These are phyloP conservation scores for Pseudonaja textilis DNA, from an alignment of 2,113 vertebrate genomes.

Conservation along the genomic window DNA sequence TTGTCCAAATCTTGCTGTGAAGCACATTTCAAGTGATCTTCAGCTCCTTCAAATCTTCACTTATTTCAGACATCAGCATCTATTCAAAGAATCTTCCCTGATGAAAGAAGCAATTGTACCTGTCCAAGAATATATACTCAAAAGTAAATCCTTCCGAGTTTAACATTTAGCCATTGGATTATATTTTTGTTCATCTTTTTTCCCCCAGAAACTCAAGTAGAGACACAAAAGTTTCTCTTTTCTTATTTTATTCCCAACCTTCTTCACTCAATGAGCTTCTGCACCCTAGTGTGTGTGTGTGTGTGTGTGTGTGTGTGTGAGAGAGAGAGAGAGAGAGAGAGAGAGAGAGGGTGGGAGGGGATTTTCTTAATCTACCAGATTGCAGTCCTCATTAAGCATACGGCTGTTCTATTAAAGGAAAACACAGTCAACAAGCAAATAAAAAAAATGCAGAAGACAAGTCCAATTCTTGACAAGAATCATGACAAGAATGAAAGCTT, in stretches of 20 bases:
- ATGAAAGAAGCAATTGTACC: not conserved
- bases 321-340: too few relatives aligned
- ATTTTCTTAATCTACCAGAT: not conserved
- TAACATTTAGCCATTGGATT: not conserved
- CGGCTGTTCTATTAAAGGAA: not conserved
- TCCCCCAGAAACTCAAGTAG: not conserved
- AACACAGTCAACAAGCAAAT: not conserved
- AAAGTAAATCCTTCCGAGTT: not conserved
- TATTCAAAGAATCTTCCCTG: not conserved
- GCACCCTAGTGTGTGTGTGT: too few relatives aligned
- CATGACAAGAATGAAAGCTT: too few relatives aligned
- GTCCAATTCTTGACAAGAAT: too few relatives aligned
- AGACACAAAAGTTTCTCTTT: not conserved
- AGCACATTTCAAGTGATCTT: not conserved
- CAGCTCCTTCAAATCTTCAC: not conserved
- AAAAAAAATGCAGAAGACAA: not conserved
- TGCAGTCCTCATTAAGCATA: not conserved
- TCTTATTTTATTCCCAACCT: not conserved
- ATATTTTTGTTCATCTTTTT: not conserved
- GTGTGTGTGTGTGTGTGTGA: too few relatives aligned
- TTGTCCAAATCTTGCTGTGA: not conserved
- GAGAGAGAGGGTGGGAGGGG: too few relatives aligned
- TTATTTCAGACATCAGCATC: not conserved
- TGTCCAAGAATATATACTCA: not conserved
- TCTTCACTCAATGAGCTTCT: not conserved